Base-by-base conservation (phyloP, 2,888 invertebrate genomes). In the Hypomecis punctinalis region DNA sequence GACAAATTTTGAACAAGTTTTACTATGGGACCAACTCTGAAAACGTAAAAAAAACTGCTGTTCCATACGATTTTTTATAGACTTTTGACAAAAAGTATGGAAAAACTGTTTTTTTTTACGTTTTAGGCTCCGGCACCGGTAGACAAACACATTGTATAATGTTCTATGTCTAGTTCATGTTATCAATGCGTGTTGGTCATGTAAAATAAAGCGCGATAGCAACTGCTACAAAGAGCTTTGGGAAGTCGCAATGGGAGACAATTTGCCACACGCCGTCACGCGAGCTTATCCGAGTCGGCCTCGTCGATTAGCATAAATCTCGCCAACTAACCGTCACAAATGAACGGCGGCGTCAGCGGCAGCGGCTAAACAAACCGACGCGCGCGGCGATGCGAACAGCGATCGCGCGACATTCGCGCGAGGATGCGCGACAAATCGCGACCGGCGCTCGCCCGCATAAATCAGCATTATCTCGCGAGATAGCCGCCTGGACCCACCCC, bases 381-480 rank as follows among this genome's bases (percentile, higher is more conserved):
- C 82, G 79, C 71, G 78, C 76, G 80, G 77, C 75, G 82, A 79
- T 78, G 77, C 76, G 82, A 80, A 77, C 47, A 53, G 76, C 80
- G 82, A 82, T 79, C 80, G 84, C 84, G 81, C 82, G 80, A 82
- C 84, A 81, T 76, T 79, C 82, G 82, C 85, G 77, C 85, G 84
- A 85, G 86, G 87, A 84, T 76, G 90, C 90, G 89, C 89, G 91
- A 84, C 92, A 87, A 93, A 93, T 93, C 88, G 90, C 89, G 88
- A 84, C 86, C 91, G 87, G 83, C 88, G 90, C 81, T 81, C 84
- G 88, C 82, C 84, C 87, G 84, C 86, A 93, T 93, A 93, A 93
- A 93, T 93, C 93, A 93, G 93, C 85, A 92, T 93, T 93, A 93
- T 93, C 93, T 93, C 86, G 86, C 87, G 90, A 93, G 93, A 93